Percentiles rank a stretch among this genome's conserved stretches.
Evolutionary conservation across 2,797 vertebrate species (phyloP).

Genomic region (Oryzias sinensis): DNA sequence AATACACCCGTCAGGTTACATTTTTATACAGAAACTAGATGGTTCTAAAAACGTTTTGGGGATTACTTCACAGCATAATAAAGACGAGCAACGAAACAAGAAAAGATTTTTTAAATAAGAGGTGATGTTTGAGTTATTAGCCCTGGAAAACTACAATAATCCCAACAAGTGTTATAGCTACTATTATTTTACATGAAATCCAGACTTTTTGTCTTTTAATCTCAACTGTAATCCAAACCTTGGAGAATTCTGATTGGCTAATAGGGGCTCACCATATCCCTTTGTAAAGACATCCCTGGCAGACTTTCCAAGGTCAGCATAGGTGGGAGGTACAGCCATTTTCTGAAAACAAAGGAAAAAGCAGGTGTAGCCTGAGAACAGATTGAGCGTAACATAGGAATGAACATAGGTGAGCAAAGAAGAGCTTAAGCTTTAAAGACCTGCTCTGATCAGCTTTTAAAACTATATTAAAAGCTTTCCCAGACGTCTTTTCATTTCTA

Average conservation of each 20-base stretch:
- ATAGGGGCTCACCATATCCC: slow-evolving; percentile 87
- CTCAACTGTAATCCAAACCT: not conserved
- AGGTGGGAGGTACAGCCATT: slow-evolving; percentile 94
- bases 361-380: not conserved
- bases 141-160: too few species aligned
- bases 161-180: too few species aligned
- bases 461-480: too few species aligned
- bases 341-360: slow-evolving; percentile 67
- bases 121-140: too few species aligned
- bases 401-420: too few species aligned
- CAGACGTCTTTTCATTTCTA: too few species aligned
- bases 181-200: not conserved
- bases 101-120: not conserved
- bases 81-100: not conserved
- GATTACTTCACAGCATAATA: not conserved
- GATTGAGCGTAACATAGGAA: not conserved
- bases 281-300: slow-evolving; percentile 96
- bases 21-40: not conserved
- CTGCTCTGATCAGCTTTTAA: too few species aligned
- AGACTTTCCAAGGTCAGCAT: slow-evolving; percentile 92
- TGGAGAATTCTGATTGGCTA: not conserved
- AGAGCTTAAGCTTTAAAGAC: not conserved
- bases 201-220: not conserved
- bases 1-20: not conserved
- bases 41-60: not conserved